These are phyloP conservation scores for Lagodon rhomboides DNA, from an alignment of 2,797 vertebrate species.

Conservation along the genomic window DNA sequence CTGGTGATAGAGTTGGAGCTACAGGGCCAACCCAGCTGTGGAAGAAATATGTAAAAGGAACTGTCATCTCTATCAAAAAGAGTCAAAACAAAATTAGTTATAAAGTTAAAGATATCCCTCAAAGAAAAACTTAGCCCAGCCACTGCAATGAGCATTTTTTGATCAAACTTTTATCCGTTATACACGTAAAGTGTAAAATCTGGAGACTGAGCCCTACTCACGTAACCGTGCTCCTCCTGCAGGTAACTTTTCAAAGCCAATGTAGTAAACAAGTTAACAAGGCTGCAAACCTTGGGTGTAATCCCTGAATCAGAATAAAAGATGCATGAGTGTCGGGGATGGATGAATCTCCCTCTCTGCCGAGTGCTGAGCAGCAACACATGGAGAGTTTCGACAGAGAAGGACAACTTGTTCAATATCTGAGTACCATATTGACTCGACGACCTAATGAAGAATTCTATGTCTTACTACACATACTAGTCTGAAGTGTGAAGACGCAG, in stretches of 20 bases:
- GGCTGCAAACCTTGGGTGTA: not conserved
- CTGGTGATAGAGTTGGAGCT: not conserved
- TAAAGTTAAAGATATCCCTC: not conserved
- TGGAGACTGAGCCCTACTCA: not conserved
- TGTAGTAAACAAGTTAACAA: slow-evolving; percentile 15
- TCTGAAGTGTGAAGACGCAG: not conserved
- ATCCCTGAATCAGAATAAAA: slow-evolving; percentile 34
- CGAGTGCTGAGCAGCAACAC: slow-evolving; percentile 42
- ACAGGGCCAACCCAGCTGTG: not conserved
- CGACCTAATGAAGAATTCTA: slow-evolving; percentile 26
- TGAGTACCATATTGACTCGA: slow-evolving; percentile 30
- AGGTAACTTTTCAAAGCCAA: slow-evolving; percentile 6
- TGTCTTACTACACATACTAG: not conserved
- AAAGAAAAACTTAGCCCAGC: not conserved
- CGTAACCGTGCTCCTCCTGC: not conserved
- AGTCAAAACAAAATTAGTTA: not conserved
- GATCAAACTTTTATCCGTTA: not conserved
- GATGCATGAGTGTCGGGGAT: slow-evolving; percentile 15
- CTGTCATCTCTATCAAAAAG: not conserved
- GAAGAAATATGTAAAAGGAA: not conserved
- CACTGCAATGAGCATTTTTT: not conserved
- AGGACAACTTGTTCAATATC: slow-evolving; percentile 31
- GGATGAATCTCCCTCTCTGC: slow-evolving; percentile 15
- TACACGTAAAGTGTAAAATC: not conserved
- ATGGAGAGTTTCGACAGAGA: slow-evolving; percentile 38